A percentile compares a stretch with the other conserved stretches of the same genome.
These are phyloP conservation scores for Paratilapia polleni DNA, from an alignment of 2,113 vertebrate genomes.

Conservation along the genomic window DNA sequence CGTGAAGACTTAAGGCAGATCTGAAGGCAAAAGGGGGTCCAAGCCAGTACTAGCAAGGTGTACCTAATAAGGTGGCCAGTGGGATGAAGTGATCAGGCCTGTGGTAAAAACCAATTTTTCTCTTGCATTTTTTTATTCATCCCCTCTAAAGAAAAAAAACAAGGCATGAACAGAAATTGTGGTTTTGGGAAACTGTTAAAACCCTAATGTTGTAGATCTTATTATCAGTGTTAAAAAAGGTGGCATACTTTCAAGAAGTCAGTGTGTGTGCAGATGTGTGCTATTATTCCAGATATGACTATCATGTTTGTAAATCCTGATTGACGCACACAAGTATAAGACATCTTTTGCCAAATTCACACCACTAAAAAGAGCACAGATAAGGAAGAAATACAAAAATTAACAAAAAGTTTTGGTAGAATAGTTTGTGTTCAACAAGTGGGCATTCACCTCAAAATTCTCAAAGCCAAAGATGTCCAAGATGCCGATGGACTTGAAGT, in stretches of 20 bases:
- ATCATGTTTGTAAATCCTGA: background rate
- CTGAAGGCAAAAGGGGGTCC: no score
- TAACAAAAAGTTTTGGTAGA: background rate
- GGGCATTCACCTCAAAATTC: slow-evolving; percentile 87
- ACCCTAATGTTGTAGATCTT: background rate
- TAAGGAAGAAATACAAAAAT: background rate
- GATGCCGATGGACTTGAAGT: slow-evolving; percentile 94
- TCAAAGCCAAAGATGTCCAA: slow-evolving; percentile 95
- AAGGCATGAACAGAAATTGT: no score
- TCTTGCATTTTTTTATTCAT: no score
- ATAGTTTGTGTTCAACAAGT: background rate
- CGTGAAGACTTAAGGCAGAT: no score
- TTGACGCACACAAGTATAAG: background rate
- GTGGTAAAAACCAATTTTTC: no score
- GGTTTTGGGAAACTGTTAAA: background rate
- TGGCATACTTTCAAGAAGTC: background rate
- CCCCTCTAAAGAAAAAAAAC: no score
- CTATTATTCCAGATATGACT: background rate
- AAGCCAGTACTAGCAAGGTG: no score
- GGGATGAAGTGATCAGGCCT: no score
- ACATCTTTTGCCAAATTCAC: background rate
- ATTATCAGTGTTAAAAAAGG: background rate
- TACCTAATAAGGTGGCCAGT: no score
- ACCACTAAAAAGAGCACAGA: background rate
- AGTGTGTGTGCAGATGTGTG: background rate